Percentiles rank a stretch among this genome's conserved stretches.
These are phyloP conservation scores for Tanytarsus gracilentus DNA, from an alignment of 2,888 invertebrate species.

Conservation along the genomic window DNA sequence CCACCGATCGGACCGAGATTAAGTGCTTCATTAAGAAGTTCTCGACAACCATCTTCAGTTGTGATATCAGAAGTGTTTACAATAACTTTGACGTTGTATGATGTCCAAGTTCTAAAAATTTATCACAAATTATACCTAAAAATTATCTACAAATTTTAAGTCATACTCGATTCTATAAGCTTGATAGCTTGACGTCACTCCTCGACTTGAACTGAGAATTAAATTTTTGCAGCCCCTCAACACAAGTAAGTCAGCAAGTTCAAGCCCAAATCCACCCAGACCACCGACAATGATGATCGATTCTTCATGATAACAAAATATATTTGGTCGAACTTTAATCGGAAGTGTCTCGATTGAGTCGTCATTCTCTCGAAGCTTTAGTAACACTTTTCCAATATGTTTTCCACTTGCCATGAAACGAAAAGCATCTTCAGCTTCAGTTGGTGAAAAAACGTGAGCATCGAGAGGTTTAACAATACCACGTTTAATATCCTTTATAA, in stretches of 20 bases:
- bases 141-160: not conserved
- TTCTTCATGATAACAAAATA: conserved; percentile 37
- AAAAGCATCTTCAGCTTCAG: conserved; percentile 65
- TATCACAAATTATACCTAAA: not conserved
- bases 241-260: conserved; percentile 78
- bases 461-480: conserved; percentile 63
- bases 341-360: conserved; percentile 35
- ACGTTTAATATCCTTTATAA: conserved; percentile 53
- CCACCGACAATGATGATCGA: conserved; percentile 63
- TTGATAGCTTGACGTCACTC: conserved; percentile 75
- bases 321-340: conserved; percentile 35
- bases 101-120: conserved; percentile 49
- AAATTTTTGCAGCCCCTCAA: conserved; percentile 70
- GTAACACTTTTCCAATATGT: conserved; percentile 66
- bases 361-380: conserved; percentile 39
- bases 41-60: conserved; percentile 52
- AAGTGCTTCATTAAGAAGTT: conserved; percentile 53
- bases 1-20: conserved; percentile 59
- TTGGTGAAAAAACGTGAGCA: conserved; percentile 52
- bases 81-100: conserved; percentile 53
- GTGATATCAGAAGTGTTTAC: conserved; percentile 60
- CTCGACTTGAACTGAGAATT: conserved; percentile 70
- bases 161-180: conserved; percentile 56
- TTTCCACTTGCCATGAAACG: conserved; percentile 57
- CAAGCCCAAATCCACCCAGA: conserved; percentile 86